phyloP scores from a whole-genome alignment of 2,797 vertebrate species.

The Eospalax fontanierii region DNA sequence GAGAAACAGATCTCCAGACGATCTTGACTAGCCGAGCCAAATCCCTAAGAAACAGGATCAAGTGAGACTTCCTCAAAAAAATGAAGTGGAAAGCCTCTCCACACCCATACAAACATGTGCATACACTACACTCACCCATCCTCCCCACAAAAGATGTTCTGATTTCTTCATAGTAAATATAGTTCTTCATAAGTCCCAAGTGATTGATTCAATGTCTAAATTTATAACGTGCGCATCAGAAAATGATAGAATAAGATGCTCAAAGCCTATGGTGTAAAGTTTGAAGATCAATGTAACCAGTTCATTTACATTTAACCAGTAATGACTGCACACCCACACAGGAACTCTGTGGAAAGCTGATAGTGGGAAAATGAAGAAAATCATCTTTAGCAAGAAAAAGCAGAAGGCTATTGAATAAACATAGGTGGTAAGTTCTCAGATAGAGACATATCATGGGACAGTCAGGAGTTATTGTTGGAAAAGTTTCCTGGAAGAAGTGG shows the following conservation, averaged over 20 bases:
- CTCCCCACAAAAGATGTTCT: not conserved
- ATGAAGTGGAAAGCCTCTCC: not conserved
- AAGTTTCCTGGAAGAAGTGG: not conserved
- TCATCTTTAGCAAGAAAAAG: not conserved
- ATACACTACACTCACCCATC: not conserved
- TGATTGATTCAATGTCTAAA: not conserved
- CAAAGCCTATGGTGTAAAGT: slow-evolving; percentile 2
- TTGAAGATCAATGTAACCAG: not conserved
- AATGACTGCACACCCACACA: not conserved
- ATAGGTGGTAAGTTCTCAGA: not conserved
- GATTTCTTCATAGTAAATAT: not conserved
- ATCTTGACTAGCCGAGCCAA: not conserved
- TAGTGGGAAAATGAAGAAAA: not conserved
- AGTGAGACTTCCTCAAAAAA: not conserved
- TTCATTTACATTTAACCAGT: too few species aligned
- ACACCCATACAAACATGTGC: not conserved
- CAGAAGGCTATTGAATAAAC: not conserved
- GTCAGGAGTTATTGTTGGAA: not conserved
- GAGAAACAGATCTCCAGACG: not conserved
- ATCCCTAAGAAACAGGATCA: not conserved
- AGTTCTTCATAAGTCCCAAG: not conserved
- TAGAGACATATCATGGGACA: not conserved
- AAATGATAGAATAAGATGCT: slow-evolving; percentile 28
- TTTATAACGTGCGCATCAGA: not conserved
- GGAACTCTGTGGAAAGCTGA: not conserved